Evolutionary conservation across 1,140 invertebrate genomes (phyloP).

Genomic region (Anagrus nilaparvatae): DNA sequence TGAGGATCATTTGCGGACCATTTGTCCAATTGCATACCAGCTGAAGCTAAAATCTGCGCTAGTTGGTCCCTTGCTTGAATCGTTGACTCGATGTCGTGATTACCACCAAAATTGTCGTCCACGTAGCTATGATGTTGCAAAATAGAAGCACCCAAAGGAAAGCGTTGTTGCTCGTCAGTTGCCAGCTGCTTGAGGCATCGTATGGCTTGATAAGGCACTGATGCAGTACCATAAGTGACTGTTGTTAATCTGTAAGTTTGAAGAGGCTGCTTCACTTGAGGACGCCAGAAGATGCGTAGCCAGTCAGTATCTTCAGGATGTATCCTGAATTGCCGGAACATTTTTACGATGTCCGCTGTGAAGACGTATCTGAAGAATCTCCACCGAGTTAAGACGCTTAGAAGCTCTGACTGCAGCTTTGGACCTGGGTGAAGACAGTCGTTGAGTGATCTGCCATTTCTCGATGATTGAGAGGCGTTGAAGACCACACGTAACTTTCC

Average conservation of each 20-base stretch:
- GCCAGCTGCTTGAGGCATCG: constrained; percentile 5
- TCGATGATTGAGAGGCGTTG: constrained; percentile 5
- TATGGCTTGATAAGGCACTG: background rate
- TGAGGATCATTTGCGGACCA: too few relatives aligned
- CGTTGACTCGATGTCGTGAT: background rate
- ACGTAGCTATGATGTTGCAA: constrained; percentile 3
- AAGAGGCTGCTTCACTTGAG: background rate
- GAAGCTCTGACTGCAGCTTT: constrained; percentile 12
- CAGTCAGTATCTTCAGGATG: constrained; percentile 13
- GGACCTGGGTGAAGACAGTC: constrained; percentile 10
- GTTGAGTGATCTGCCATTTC: constrained; percentile 7
- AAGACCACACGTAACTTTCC: constrained; percentile 9
- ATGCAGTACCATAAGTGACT: background rate
- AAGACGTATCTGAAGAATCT: constrained; percentile 15
- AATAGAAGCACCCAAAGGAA: background rate
- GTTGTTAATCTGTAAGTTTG: background rate
- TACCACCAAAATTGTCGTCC: constrained; percentile 6
- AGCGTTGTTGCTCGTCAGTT: constrained; percentile 1
- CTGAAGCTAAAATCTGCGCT: background rate
- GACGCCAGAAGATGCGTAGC: constrained; percentile 24
- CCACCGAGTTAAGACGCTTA: constrained; percentile 17
- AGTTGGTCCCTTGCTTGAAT: constrained; percentile 2
- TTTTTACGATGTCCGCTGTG: constrained; percentile 20
- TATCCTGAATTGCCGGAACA: constrained; percentile 25
- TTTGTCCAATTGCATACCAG: constrained; percentile 4